phyloP scores from a whole-genome alignment of 37 sponge, comb jelly and placozoan genomes.

The Halisarca cf. caerulea region DNA sequence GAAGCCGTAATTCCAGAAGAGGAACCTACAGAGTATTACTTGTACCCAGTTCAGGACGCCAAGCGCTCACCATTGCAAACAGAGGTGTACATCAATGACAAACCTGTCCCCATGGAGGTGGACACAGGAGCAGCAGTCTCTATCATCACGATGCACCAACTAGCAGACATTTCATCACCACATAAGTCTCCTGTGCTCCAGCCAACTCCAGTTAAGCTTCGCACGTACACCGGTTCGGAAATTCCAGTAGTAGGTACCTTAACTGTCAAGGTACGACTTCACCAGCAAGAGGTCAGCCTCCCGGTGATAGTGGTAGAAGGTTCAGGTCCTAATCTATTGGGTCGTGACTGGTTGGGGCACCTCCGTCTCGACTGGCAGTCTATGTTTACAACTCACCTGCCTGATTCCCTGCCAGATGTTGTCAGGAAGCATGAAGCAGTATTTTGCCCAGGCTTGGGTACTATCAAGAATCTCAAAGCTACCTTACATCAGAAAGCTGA shows the following conservation, averaged over 20 bases:
- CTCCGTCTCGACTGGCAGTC: background rate
- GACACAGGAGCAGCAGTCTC: background rate
- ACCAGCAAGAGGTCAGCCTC: background rate
- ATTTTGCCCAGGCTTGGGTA: conserved; percentile 23
- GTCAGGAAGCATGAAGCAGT: conserved; percentile 18
- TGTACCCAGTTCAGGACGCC: no score
- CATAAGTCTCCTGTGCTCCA: background rate
- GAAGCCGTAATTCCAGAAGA: no score
- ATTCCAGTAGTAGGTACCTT: conserved; percentile 16
- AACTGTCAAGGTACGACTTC: background rate
- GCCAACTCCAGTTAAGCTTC: background rate
- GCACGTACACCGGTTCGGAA: background rate
- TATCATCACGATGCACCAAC: background rate
- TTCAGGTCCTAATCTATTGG: background rate
- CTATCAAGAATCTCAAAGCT: background rate
- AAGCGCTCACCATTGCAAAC: background rate
- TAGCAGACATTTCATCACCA: background rate
- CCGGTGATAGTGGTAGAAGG: background rate
- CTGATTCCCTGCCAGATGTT: background rate
- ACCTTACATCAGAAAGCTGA: background rate
- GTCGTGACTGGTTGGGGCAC: conserved; percentile 17
- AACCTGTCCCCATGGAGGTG: background rate
- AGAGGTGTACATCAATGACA: background rate
- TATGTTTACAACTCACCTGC: background rate
- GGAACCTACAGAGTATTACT: no score